Evolutionary conservation across 1,140 invertebrate species (phyloP).

Genomic region (Apis cerana): DNA sequence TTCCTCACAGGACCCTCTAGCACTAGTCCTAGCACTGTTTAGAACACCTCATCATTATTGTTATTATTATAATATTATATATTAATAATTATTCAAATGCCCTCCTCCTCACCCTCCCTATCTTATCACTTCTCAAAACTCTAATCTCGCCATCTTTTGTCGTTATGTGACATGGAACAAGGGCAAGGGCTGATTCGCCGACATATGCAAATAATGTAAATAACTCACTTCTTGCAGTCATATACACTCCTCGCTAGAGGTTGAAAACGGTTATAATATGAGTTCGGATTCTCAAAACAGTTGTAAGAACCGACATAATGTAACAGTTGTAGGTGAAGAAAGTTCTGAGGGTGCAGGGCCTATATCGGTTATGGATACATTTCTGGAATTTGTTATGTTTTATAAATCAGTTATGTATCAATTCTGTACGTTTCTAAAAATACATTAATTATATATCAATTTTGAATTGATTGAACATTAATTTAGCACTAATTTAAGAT

Average conservation of each 20-base stretch:
- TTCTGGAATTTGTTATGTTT: no score
- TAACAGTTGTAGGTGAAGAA: no score
- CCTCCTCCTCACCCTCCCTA: conserved; percentile 59
- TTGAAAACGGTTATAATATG: no score
- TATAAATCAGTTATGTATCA: no score
- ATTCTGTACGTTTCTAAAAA: no score
- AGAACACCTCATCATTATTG: conserved; percentile 80
- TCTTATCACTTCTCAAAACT: conserved; percentile 53
- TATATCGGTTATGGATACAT: no score
- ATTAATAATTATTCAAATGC: conserved; percentile 73
- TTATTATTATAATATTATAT: conserved; percentile 78
- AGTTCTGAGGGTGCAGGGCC: no score
- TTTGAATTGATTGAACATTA: no score
- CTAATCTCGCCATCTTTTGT: conserved; percentile 65
- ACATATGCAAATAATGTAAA: conserved; percentile 61
- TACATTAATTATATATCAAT: no score
- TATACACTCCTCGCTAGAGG: conserved; percentile 20
- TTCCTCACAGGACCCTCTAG: conserved; percentile 73
- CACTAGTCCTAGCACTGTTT: conserved; percentile 82
- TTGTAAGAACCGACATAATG: no score
- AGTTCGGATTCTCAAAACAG: no score
- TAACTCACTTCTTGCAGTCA: conserved; percentile 66
- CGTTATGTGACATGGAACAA: conserved; percentile 66
- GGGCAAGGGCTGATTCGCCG: conserved; percentile 65
- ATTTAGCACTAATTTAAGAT: no score